Evolutionary conservation across 2,888 invertebrate species (phyloP).

Genomic region (Belgica antarctica): DNA sequence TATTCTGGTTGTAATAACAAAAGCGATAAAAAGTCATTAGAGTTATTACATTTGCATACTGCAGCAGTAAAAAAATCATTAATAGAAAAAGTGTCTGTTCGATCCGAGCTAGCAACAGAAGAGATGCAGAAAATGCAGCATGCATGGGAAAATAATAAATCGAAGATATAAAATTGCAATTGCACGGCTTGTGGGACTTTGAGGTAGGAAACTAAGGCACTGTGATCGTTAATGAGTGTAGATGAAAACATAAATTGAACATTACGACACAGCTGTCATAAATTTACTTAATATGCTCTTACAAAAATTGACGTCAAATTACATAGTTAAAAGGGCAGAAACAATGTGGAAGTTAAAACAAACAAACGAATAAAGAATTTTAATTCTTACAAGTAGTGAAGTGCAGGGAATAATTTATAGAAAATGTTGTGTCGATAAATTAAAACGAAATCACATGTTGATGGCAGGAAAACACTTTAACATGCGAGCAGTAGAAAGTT

Average conservation of each 20-base stretch:
- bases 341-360: conserved; percentile 8
- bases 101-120: neutral
- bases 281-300: conserved; percentile 26
- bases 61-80: conserved; percentile 23
- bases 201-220: neutral
- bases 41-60: conserved; percentile 26
- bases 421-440: too few relatives aligned
- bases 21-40: conserved; percentile 17
- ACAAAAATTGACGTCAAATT: conserved; percentile 11
- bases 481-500: too few relatives aligned
- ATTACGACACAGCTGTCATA: conserved; percentile 39
- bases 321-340: conserved; percentile 27
- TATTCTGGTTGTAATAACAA: neutral
- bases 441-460: too few relatives aligned
- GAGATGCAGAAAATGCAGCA: neutral
- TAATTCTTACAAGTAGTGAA: too few relatives aligned
- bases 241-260: conserved; percentile 39
- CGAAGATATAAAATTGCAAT: conserved; percentile 12
- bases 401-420: too few relatives aligned
- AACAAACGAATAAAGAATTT: too few relatives aligned
- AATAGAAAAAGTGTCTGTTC: conserved; percentile 18
- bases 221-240: conserved; percentile 13
- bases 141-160: conserved; percentile 21
- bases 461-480: too few relatives aligned
- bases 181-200: neutral